Percentiles rank a stretch among this genome's conserved stretches.
Conservation (phyloP, 2,113 vertebrate species). For the Epinephelus lanceolatus region DNA sequence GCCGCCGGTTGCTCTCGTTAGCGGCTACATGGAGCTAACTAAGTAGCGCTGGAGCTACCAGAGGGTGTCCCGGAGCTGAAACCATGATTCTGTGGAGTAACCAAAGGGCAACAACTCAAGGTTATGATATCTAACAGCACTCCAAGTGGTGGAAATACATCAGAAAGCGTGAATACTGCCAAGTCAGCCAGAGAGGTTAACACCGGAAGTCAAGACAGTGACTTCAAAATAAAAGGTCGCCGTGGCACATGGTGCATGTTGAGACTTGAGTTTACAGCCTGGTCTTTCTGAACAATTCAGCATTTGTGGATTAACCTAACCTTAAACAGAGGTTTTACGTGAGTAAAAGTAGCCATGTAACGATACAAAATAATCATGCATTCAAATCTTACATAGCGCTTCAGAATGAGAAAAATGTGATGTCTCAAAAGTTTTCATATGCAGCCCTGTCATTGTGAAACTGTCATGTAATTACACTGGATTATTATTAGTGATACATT, state of each 20-base stretch:
- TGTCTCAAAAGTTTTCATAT: background rate
- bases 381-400: background rate
- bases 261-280: background rate
- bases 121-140: slow-evolving; percentile 39
- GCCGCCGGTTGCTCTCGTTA: slow-evolving; percentile 49
- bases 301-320: background rate
- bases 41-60: background rate
- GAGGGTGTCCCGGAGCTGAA: background rate
- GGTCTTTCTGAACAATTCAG: background rate
- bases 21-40: slow-evolving; percentile 46
- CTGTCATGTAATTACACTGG: background rate
- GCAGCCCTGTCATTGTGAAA: background rate
- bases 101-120: background rate
- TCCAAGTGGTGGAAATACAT: slow-evolving; percentile 38
- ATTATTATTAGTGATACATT: too few relatives aligned
- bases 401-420: too few relatives aligned
- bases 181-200: too few relatives aligned
- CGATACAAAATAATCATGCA: background rate
- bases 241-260: background rate
- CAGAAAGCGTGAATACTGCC: background rate
- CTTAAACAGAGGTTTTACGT: too few relatives aligned
- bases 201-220: slow-evolving; percentile 21
- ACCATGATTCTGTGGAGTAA: slow-evolving; percentile 31
- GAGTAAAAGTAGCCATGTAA: background rate
- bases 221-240: slow-evolving; percentile 60